Conservation (phyloP, 1,140 invertebrate species). For the Leptinotarsa lineolata region DNA sequence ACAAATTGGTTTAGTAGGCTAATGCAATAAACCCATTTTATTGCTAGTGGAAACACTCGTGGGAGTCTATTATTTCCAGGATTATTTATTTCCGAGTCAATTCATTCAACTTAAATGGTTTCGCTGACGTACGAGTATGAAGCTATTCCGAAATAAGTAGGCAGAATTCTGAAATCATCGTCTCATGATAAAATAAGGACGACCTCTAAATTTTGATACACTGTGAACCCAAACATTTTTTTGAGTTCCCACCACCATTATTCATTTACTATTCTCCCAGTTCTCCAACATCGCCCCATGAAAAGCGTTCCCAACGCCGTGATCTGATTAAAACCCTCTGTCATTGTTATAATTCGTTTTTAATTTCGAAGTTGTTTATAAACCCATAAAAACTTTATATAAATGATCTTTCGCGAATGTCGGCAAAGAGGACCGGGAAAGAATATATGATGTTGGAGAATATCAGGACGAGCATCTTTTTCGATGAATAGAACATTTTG, state of each 20-base stretch:
- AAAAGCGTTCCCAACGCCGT: neutral
- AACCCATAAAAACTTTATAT: constrained; percentile 8
- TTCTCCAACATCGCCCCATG: neutral
- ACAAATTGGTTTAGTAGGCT: neutral
- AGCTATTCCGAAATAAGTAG: neutral
- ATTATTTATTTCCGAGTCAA: neutral
- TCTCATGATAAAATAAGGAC: too few species aligned
- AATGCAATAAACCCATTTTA: neutral
- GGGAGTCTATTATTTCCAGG: neutral
- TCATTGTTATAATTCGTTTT: constrained; percentile 15
- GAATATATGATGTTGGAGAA: neutral
- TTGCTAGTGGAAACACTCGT: neutral
- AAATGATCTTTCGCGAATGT: constrained; percentile 8
- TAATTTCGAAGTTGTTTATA: constrained; percentile 12
- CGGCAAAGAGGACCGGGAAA: neutral
- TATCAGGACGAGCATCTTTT: neutral
- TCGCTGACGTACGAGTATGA: neutral
- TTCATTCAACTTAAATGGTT: constrained; percentile 3
- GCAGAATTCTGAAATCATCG: too few species aligned
- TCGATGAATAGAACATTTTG: neutral
- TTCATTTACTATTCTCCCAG: too few species aligned
- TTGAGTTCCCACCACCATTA: too few species aligned
- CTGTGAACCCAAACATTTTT: too few species aligned
- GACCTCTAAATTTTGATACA: too few species aligned
- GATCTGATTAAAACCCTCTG: constrained; percentile 9